Base-by-base conservation (phyloP, 2,888 invertebrate species). In the Eurytoma adleriae region DNA sequence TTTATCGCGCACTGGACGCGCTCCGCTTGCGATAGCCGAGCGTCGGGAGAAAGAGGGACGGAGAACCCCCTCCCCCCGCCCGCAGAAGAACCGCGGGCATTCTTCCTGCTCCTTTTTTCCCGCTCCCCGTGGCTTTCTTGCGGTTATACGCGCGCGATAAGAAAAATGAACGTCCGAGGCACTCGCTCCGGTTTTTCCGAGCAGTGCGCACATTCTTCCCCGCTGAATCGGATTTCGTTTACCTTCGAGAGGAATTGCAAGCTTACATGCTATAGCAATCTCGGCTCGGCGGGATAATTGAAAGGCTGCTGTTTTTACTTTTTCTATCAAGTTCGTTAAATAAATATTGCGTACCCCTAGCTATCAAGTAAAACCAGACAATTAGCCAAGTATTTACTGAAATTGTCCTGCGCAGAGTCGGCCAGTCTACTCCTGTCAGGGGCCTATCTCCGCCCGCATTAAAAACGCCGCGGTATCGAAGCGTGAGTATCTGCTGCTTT, bases 1-100 rank as follows among this genome's bases (percentile, higher is more conserved):
- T 85, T 85, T 86, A 85, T 84, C 85, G 83, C 84, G 82, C 79
- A 83, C 80, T 82, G 24, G 70, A 70, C 78, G 74, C 74, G 81
- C 74, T 80, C 68, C 70, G 74, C 64, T 79, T 70, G 40, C 57
- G 73, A 69, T 68, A 74, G 57, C 54, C 73, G 18, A 56, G 57
- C 20, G 24, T n/a, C 52, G 66, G n/a, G 52, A 5, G 40, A 40
- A 10, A 40, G 40, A 40, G 40, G 10, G 10, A 1, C 0, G 10
- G 40, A 30, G 30, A 30, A 7, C 40, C 40, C 10, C 40, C 40
- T 5, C 48, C 24, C 59, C 18, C n/a, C 2, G 20, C 3, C 54
- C n/a, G 48, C 57, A 73, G 61, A 73, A 72, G 61, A 40, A 20
- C 3, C 52, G 40, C 72, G 61, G 13, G 67, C 52, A 78, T 72